Conservation (phyloP, 1,140 invertebrate species). For the Mesaphorura yosii region DNA sequence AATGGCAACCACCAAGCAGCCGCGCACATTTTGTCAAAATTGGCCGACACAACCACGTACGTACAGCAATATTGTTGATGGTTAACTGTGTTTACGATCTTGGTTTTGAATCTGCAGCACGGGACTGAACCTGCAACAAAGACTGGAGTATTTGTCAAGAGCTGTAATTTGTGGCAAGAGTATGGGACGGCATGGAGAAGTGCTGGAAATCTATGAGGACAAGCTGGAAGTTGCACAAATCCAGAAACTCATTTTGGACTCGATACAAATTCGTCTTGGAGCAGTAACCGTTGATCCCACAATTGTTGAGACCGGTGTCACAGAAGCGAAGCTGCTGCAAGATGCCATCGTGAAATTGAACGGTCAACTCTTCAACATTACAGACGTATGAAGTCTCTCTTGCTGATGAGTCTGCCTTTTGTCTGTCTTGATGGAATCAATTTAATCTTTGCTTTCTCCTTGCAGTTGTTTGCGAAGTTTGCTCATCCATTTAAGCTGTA, state of each 20-base stretch:
- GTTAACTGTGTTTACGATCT: background rate
- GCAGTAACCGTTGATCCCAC: constrained; percentile 33
- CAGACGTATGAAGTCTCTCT: constrained; percentile 38
- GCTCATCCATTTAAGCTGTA: constrained; percentile 42
- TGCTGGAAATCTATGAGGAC: constrained; percentile 84
- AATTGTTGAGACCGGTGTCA: constrained; percentile 40
- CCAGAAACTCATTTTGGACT: constrained; percentile 47
- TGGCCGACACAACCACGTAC: constrained; percentile 71
- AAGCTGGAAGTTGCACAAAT: constrained; percentile 76
- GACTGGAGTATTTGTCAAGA: constrained; percentile 79
- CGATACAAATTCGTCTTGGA: constrained; percentile 9
- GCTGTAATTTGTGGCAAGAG: constrained; percentile 92
- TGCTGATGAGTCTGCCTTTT: constrained; percentile 51
- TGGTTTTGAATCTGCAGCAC: constrained; percentile 38
- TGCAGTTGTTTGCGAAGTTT: constrained; percentile 53
- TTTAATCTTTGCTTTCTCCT: constrained; percentile 30
- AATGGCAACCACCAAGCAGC: constrained; percentile 82
- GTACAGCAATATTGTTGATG: constrained; percentile 14
- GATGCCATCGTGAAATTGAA: constrained; percentile 41
- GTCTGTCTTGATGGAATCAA: constrained; percentile 1
- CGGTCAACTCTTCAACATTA: constrained; percentile 45
- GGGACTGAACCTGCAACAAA: constrained; percentile 45
- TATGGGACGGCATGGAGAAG: constrained; percentile 60
- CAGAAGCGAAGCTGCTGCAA: constrained; percentile 36
- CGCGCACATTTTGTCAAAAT: constrained; percentile 75